Percentiles rank a stretch among this genome's conserved stretches.
These are phyloP conservation scores for Spodoptera picta DNA, from an alignment of 2,888 invertebrate species.

Conservation along the genomic window DNA sequence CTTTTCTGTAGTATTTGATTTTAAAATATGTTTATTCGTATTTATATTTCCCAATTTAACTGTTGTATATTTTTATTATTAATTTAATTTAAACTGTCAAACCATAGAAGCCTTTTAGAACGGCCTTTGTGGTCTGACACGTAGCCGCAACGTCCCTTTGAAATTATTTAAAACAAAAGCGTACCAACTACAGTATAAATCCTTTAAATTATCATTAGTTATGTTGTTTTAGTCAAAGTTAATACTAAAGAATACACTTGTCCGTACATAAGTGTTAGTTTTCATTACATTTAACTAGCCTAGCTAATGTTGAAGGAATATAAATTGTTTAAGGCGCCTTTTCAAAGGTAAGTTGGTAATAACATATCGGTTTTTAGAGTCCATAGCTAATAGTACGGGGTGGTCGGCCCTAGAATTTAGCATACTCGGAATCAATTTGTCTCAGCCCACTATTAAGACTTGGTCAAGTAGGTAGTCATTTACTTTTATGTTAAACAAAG, in stretches of 20 bases:
- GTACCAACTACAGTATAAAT: too few relatives aligned
- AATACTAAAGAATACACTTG: slow-evolving; percentile 12
- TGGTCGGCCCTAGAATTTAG: slow-evolving; percentile 46
- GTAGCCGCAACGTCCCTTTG: too few relatives aligned
- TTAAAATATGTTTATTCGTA: too few relatives aligned
- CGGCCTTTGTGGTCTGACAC: too few relatives aligned
- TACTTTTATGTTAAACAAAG: slow-evolving; percentile 15
- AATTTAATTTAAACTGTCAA: too few relatives aligned
- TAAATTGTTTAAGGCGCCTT: slow-evolving; percentile 43
- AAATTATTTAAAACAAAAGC: too few relatives aligned
- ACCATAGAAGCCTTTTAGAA: too few relatives aligned
- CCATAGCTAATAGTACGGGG: slow-evolving; percentile 38
- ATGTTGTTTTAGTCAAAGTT: background rate
- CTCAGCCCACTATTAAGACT: slow-evolving; percentile 38
- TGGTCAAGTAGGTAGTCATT: slow-evolving; percentile 19
- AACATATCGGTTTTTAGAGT: slow-evolving; percentile 40
- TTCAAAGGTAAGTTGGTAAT: slow-evolving; percentile 37
- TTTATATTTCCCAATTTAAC: too few relatives aligned
- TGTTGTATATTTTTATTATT: too few relatives aligned
- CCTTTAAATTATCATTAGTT: too few relatives aligned
- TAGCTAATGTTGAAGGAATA: slow-evolving; percentile 32
- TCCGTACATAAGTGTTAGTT: slow-evolving; percentile 8
- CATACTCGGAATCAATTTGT: slow-evolving; percentile 46
- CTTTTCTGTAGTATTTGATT: too few relatives aligned
- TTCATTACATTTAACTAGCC: slow-evolving; percentile 44